Evolutionary conservation across 2,888 invertebrate species (phyloP).

Genomic region (Agonum fuliginosum): DNA sequence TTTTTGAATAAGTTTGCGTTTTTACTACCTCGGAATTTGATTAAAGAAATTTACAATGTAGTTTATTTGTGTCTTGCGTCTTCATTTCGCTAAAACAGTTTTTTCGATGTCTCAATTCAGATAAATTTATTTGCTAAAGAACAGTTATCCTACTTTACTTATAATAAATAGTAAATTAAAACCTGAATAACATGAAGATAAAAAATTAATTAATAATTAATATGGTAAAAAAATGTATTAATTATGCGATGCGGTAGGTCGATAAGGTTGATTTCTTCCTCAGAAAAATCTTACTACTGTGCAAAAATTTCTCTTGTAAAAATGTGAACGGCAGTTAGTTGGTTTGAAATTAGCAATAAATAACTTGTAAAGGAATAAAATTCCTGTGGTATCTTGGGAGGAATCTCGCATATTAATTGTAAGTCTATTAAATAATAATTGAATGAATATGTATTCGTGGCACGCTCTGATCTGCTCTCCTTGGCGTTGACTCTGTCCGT

Average conservation of each 20-base stretch:
- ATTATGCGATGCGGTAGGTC: conserved; percentile 52
- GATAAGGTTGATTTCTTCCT: conserved; percentile 19
- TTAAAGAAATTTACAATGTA: conserved; percentile 42
- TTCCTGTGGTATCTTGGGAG: conserved; percentile 16
- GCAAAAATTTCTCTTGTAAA: conserved; percentile 4
- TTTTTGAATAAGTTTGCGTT: conserved; percentile 45
- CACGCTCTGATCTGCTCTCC: conserved; percentile 29
- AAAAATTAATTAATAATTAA: conserved; percentile 42
- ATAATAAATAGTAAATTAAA: conserved; percentile 19
- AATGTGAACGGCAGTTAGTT: conserved; percentile 17
- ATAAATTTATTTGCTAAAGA: conserved; percentile 5
- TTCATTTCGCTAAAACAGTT: conserved; percentile 16
- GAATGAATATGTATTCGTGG: conserved; percentile 55
- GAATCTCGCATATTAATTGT: conserved; percentile 58
- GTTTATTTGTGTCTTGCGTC: neutral
- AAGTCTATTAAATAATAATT: conserved; percentile 57
- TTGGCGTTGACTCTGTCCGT: neutral
- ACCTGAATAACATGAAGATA: conserved; percentile 17
- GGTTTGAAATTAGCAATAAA: conserved; percentile 38
- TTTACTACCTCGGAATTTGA: conserved; percentile 43
- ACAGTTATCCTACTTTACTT: conserved; percentile 28
- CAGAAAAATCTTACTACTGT: neutral
- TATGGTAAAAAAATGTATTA: conserved; percentile 45
- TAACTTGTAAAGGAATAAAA: conserved; percentile 19
- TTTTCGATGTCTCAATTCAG: conserved; percentile 13